Base-by-base conservation (phyloP, 2,888 invertebrate species). In the Lasioglossum calceatum region DNA sequence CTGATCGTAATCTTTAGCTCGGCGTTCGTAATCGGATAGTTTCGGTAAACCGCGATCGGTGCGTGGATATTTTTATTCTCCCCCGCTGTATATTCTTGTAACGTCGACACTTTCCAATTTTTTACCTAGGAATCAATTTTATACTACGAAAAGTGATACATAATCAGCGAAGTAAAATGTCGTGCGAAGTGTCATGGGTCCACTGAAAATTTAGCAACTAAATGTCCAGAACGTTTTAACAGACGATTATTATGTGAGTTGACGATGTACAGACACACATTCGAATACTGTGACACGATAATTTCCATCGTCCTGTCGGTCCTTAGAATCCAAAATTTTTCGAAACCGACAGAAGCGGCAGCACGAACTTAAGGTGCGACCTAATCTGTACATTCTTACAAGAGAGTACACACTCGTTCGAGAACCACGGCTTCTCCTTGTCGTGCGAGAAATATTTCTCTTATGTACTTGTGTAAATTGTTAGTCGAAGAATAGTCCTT, bases 391-490 rank as follows among this genome's bases (percentile, higher is more conserved):
- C 36, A 54, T 50, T 82, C 42, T 82, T 77, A 44, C n/a, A n/a
- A 50, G 16, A 75, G 50, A 73, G 44, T 32, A 47, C n/a, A 47
- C n/a, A 23, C 36, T 73, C 12, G 47, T 42, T 64, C 32, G 10
- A 27, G 36, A 19, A 19, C 67, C 67, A 70, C 67, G 67, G 36
- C 67, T 36, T 70, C 12, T 39, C 36, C 67, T 70, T 12, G 39
- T 50, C 50, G 70, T 44, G 19, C 27, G 67, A 32, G 44, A 71
- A 42, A 36, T 50, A 54, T 58, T 42, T 67, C 27, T 73, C 23
- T 39, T 36, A 27, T 77, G 64, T 73, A 84, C 54, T 84, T 54
- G 73, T 8, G 39, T 67, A 39, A 82, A 77, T 83, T 32, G 32
- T 67, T 58, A 39, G n/a, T 27, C 58, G 32, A 39, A 74, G 23